Base-by-base conservation (phyloP, 2,113 vertebrate genomes). In the Xenotilapia leptura region DNA sequence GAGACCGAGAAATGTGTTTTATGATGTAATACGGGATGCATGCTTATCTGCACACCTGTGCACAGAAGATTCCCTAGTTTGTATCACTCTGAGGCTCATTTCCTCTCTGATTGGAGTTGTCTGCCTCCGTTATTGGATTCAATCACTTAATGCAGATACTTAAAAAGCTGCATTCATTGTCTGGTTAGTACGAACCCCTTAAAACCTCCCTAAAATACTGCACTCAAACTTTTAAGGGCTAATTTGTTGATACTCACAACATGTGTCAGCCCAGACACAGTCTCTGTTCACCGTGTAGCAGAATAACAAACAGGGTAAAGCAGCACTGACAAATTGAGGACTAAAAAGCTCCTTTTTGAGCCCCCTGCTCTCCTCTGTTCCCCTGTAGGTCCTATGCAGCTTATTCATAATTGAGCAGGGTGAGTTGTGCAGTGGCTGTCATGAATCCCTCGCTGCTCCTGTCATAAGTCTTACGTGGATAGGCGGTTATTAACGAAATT, bases 401-500 rank as follows among this genome's bases (percentile, higher is more conserved):
- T 90, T 83, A 86, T 93, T 93, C 92, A 93, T 94, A 86, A 94
- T 93, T 87, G 86, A 94, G 60, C 12, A 13, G 83, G 70, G 36
- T 62, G 84, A 83, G 84, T 89, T 88, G 86, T 60, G 89, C 70
- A 40, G 65, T 60, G 83, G 85, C 84, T 60, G 90, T 94, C 88
- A 84, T 82, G 86, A 89, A 89, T 83, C 85, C 79, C 77, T 49
- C 86, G 38, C 86, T 86, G 89, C 17, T 38, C 83, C 80, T 92
- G 88, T 91, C 91, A 87, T 26, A 33, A 54, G 36, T 55, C 55
- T 65, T 65, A 53, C 54, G 73, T 45, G 65, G 73, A 54, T 10
- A 82, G 83, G 89, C 60, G 45, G 83, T 87, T 86, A 80, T 5
- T 82, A 85, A 84, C 6, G n/a, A 42, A 2, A 45, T 49, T 36